phyloP scores from a whole-genome alignment of 2,888 invertebrate species.

The Micoletzkya japonica region DNA sequence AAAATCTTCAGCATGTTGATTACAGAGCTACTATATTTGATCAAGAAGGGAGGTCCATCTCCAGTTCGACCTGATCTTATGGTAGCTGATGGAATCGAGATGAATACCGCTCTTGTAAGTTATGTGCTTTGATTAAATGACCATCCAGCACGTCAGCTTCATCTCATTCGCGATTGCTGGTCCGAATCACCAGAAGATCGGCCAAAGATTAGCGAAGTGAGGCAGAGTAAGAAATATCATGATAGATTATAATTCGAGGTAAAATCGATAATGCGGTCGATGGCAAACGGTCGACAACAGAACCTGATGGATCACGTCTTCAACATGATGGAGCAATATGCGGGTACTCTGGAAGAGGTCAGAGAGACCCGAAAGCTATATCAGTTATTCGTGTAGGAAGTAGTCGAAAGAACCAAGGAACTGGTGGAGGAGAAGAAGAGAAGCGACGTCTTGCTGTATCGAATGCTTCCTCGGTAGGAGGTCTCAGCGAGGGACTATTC shows the following conservation, averaged over 20 bases:
- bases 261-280: slow-evolving; percentile 33
- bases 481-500: no score
- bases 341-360: slow-evolving; percentile 51
- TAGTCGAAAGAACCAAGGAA: slow-evolving; percentile 55
- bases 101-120: slow-evolving; percentile 14
- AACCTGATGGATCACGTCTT: slow-evolving; percentile 61
- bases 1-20: no score
- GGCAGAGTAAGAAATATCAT: no score
- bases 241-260: no score
- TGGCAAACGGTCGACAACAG: slow-evolving; percentile 30
- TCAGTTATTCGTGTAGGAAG: no score
- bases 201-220: slow-evolving; percentile 10
- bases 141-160: slow-evolving; percentile 6
- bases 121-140: no score
- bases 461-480: slow-evolving; percentile 57
- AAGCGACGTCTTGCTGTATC: slow-evolving; percentile 51
- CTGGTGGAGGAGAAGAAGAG: slow-evolving; percentile 58
- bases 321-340: slow-evolving; percentile 57
- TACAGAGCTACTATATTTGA: slow-evolving; percentile 23
- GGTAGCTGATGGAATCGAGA: slow-evolving; percentile 20
- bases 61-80: slow-evolving; percentile 6
- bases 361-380: no score
- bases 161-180: slow-evolving; percentile 28
- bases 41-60: slow-evolving; percentile 10
- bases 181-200: slow-evolving; percentile 9